A percentile compares a stretch with the other conserved stretches of the same genome.
Conservation (phyloP, 53 echinoderm and acorn worm species). For the Actinopyga echinites region DNA sequence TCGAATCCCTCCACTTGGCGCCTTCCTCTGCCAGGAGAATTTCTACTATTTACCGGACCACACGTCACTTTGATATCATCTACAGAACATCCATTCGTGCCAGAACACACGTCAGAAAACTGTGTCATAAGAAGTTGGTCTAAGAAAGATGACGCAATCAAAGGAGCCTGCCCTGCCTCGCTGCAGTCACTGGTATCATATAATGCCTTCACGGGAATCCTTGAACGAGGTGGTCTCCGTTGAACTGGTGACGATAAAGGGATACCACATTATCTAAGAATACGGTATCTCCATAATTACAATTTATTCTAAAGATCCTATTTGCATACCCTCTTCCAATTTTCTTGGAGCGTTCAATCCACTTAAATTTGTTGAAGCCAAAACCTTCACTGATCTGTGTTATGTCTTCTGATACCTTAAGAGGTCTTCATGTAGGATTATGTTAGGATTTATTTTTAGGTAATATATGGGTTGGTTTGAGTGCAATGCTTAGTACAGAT, state of each 20-base stretch:
- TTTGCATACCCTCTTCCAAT: no score
- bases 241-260: background rate
- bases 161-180: background rate
- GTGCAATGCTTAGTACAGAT: no score
- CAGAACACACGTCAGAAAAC: constrained; percentile 10
- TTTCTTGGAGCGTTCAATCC: no score
- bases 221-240: constrained; percentile 21
- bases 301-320: no score
- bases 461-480: no score
- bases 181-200: constrained; percentile 18
- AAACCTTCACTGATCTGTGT: no score
- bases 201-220: background rate
- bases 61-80: constrained; percentile 68
- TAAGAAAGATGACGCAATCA: constrained; percentile 12
- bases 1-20: background rate
- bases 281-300: background rate
- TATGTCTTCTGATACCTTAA: no score
- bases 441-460: no score
- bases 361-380: no score
- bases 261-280: background rate
- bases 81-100: constrained; percentile 49
- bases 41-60: constrained; percentile 27
- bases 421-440: no score
- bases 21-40: background rate
- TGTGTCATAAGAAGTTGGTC: constrained; percentile 7